A percentile compares a stretch with the other conserved stretches of the same genome.
phyloP scores from a whole-genome alignment of 2,113 vertebrate species.

The Prionailurus viverrinus region DNA sequence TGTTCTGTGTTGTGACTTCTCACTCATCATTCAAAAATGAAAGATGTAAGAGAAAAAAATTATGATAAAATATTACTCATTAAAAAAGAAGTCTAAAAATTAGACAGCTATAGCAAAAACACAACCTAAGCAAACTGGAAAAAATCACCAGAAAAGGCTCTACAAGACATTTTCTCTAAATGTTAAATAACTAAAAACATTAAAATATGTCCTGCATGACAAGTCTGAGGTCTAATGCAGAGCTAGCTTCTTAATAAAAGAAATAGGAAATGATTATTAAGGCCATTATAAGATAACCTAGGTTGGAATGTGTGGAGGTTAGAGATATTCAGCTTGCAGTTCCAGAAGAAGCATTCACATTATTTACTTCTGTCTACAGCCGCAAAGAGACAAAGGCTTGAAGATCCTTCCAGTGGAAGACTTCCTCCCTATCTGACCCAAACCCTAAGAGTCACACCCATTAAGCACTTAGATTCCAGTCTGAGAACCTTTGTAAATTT shows the following conservation, averaged over 20 bases:
- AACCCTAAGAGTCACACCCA: slow-evolving; percentile 2
- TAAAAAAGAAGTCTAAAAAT: slow-evolving; percentile 63
- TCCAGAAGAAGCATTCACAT: slow-evolving; percentile 40
- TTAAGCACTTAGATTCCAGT: slow-evolving; percentile 12
- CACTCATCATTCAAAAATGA: slow-evolving; percentile 36
- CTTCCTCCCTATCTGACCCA: neutral
- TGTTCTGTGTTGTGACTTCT: slow-evolving; percentile 56
- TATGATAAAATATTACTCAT: slow-evolving; percentile 44
- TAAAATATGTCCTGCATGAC: slow-evolving; percentile 39
- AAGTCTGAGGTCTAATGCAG: slow-evolving; percentile 9
- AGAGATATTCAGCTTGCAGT: neutral
- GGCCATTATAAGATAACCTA: neutral
- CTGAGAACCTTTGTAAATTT: slow-evolving; percentile 58
- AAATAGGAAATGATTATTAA: slow-evolving; percentile 28
- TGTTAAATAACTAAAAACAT: slow-evolving; percentile 56
- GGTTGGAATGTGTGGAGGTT: neutral
- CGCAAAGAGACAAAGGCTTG: slow-evolving; percentile 21
- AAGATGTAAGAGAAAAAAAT: slow-evolving; percentile 64
- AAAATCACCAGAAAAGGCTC: slow-evolving; percentile 30
- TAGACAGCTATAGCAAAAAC: slow-evolving; percentile 44
- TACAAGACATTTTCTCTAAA: slow-evolving; percentile 58
- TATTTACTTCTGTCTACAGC: slow-evolving; percentile 21
- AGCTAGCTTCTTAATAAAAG: slow-evolving; percentile 49
- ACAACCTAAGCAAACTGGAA: slow-evolving; percentile 39
- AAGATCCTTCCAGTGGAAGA: neutral